A percentile compares a stretch with the other conserved stretches of the same genome.
phyloP scores from a whole-genome alignment of 2,113 vertebrate species.

The Cyprinodon variegatus region DNA sequence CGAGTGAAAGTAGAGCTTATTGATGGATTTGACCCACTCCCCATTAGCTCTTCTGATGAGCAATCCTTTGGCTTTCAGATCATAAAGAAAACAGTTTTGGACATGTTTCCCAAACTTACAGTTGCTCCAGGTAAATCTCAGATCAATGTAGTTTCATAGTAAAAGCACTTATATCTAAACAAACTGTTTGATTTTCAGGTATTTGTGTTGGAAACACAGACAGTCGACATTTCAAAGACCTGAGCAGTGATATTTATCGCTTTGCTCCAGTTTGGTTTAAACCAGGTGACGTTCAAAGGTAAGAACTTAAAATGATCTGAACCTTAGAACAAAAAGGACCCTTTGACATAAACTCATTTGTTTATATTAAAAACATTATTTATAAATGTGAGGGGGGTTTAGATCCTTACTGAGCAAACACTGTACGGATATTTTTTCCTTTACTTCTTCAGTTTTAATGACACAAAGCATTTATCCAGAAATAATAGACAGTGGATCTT shows the following conservation, averaged over 20 bases:
- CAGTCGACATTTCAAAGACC: conserved; percentile 86
- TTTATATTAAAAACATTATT: not conserved
- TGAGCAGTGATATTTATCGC: conserved; percentile 86
- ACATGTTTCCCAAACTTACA: conserved; percentile 86
- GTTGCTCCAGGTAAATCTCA: conserved; percentile 85
- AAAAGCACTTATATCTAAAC: not conserved
- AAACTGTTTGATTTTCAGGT: conserved; percentile 72
- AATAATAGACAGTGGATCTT: not conserved
- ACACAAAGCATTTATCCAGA: not conserved
- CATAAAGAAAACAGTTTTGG: conserved; percentile 86
- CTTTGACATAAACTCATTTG: not conserved
- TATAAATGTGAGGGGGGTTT: not conserved
- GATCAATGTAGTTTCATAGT: not conserved
- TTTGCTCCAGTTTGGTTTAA: conserved; percentile 83
- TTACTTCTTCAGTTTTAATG: not conserved
- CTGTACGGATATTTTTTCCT: not conserved
- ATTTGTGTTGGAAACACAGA: conserved; percentile 90
- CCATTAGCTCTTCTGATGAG: conserved; percentile 85
- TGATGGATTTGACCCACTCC: conserved; percentile 85
- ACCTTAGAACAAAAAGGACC: conserved; percentile 2
- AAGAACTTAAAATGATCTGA: conserved; percentile 25
- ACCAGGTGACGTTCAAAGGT: conserved; percentile 82
- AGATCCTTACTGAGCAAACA: not conserved
- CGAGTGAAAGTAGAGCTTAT: conserved; percentile 86
- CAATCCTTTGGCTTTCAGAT: conserved; percentile 86